These are phyloP conservation scores for Ferrisia virgata DNA, from an alignment of 2,888 invertebrate genomes.

Conservation along the genomic window DNA sequence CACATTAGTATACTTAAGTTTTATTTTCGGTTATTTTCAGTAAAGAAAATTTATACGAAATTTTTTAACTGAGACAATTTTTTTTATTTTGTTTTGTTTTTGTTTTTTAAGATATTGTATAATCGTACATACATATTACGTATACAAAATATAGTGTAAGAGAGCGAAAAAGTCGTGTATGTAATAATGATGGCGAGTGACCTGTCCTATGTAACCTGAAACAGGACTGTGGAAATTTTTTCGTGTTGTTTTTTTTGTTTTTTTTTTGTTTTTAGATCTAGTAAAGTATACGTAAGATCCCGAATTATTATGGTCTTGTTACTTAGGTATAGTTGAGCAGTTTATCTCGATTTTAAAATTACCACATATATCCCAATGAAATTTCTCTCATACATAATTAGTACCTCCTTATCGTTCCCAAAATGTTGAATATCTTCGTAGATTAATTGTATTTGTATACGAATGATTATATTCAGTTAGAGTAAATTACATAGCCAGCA, in stretches of 20 bases:
- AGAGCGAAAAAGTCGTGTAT: background rate
- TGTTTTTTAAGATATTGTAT: background rate
- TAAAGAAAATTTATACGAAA: background rate
- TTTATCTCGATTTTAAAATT: background rate
- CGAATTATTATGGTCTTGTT: conserved; percentile 41
- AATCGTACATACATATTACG: background rate
- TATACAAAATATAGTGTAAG: background rate
- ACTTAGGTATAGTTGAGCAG: conserved; percentile 33
- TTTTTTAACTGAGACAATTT: background rate
- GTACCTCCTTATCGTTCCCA: background rate
- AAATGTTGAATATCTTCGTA: conserved; percentile 2
- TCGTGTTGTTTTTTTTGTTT: background rate
- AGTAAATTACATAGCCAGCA: background rate
- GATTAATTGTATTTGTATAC: conserved; percentile 9
- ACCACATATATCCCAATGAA: conserved; percentile 1
- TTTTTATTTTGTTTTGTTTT: background rate
- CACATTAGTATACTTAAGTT: conserved; percentile 21
- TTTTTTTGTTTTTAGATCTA: background rate
- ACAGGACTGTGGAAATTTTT: conserved; percentile 19
- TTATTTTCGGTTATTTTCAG: background rate
- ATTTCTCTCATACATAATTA: background rate
- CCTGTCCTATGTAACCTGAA: conserved; percentile 37
- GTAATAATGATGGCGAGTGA: background rate
- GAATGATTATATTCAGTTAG: conserved; percentile 1
- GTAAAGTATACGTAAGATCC: background rate